A percentile compares a stretch with the other conserved stretches of the same genome.
Conservation (phyloP, 2,113 vertebrate genomes). For the Corvus hawaiiensis region DNA sequence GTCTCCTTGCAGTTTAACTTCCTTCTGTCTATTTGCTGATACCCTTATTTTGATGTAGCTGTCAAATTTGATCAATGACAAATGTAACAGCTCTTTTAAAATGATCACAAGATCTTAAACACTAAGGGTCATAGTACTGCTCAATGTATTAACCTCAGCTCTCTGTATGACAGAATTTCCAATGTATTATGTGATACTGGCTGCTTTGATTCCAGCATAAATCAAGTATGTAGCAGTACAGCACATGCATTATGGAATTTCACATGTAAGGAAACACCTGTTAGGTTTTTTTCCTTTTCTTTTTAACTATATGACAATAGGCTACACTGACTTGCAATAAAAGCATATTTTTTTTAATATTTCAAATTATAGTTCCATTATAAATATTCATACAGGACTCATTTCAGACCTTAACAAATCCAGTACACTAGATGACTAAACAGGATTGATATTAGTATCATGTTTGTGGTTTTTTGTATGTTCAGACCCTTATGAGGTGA, state of each 20-base stretch:
- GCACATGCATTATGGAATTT: background rate
- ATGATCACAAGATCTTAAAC: background rate
- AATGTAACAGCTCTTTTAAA: background rate
- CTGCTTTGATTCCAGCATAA: background rate
- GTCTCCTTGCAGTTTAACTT: background rate
- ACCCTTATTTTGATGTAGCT: background rate
- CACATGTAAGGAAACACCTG: background rate
- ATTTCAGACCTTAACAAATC: background rate
- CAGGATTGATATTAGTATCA: background rate
- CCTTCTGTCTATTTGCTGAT: background rate
- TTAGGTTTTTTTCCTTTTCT: background rate
- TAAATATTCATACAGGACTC: background rate
- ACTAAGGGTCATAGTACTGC: background rate
- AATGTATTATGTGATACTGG: background rate
- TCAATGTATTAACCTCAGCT: background rate
- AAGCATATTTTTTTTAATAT: background rate
- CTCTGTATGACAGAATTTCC: background rate
- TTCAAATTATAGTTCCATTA: background rate
- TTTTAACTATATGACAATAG: background rate
- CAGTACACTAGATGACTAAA: background rate
- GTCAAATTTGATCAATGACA: background rate
- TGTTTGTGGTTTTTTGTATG: background rate
- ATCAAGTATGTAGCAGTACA: background rate
- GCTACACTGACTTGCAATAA: background rate
- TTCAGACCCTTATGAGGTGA: background rate